Evolutionary conservation across 2,797 vertebrate species (phyloP), one percentile per base, ranked within the genome.

Genomic region (Poeciliopsis paucimaculata): DNA sequence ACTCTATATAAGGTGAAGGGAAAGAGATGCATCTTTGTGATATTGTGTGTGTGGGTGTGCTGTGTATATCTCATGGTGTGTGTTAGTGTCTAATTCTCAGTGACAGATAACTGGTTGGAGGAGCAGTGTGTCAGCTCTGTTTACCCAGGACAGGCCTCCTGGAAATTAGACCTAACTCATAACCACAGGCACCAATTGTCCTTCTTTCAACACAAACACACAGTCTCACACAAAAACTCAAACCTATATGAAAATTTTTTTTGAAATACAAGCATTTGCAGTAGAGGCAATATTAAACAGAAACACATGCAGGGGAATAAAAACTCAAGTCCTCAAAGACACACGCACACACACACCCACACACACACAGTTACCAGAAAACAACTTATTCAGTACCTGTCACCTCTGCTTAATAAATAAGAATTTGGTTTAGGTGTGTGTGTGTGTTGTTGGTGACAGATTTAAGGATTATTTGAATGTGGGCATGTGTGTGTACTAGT

Each of bases 361-460:
- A 85, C 82, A 80, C 60, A 45, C 39, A 71, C 39, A 45, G 26
- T 77, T 82, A 78, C 78, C 77, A 87, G 80, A 91, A 89, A 91
- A 96, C 96, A 97, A 97, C 96, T 96, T 98, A 97, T 97, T 98
- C 97, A 97, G 96, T 95, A 62, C 92, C 93, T 97, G 97, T 97
- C 97, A 97, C 96, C 95, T 97, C 94, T 92, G 94, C 95, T 99
- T 98, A 98, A 98, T 98, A 99, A 98, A 98, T 98, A 98, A 98
- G 97, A 98, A 97, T 97, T 96, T 98, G 95, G 96, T 98, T 98
- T 96, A 49, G 70, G 92, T 81, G 77, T 85, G 73, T 60, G 92
- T 41, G 39, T 89, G 78, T 92, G 91, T 76, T 77, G 86, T 70
- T 28, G 64, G 60, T 36, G 39, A 87, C 28, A 93, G 93, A 84